Conservation (phyloP, 1,140 invertebrate genomes). For the Drosophila mayri region DNA sequence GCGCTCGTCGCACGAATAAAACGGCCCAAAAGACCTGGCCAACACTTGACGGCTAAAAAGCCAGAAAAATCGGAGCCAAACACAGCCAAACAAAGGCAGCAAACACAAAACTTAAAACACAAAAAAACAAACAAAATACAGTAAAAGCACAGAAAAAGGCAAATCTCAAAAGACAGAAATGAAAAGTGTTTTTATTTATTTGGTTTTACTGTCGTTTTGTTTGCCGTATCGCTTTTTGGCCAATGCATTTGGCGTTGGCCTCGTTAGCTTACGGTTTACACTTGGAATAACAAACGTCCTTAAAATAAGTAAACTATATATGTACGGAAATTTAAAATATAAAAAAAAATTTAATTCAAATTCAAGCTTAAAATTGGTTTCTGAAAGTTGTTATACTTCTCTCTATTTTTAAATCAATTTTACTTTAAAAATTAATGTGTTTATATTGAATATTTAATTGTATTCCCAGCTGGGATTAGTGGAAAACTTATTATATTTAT, state of each 20-base stretch:
- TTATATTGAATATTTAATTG: background rate
- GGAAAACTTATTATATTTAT: no score
- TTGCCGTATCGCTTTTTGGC: conserved; percentile 54
- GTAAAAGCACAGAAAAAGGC: conserved; percentile 22
- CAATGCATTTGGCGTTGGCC: conserved; percentile 70
- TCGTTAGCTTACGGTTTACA: conserved; percentile 38
- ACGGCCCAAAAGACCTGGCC: conserved; percentile 51
- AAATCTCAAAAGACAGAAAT: conserved; percentile 29
- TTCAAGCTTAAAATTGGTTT: background rate
- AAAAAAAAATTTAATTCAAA: no score
- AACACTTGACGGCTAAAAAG: conserved; percentile 58
- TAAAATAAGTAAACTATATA: background rate
- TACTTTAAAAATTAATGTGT: background rate
- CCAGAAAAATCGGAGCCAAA: conserved; percentile 49
- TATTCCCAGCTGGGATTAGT: background rate
- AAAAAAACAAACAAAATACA: conserved; percentile 23
- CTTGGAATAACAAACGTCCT: background rate
- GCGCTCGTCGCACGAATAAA: conserved; percentile 79
- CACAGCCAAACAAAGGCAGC: conserved; percentile 45
- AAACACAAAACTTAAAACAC: conserved; percentile 39
- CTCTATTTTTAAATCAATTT: background rate
- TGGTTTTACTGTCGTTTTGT: conserved; percentile 22
- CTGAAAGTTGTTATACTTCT: background rate
- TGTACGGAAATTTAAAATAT: no score
- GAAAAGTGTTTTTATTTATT: conserved; percentile 51